Percentiles rank a stretch among this genome's conserved stretches.
Evolutionary conservation across 2,113 vertebrate genomes (phyloP).

Genomic region (Tiliqua scincoides): DNA sequence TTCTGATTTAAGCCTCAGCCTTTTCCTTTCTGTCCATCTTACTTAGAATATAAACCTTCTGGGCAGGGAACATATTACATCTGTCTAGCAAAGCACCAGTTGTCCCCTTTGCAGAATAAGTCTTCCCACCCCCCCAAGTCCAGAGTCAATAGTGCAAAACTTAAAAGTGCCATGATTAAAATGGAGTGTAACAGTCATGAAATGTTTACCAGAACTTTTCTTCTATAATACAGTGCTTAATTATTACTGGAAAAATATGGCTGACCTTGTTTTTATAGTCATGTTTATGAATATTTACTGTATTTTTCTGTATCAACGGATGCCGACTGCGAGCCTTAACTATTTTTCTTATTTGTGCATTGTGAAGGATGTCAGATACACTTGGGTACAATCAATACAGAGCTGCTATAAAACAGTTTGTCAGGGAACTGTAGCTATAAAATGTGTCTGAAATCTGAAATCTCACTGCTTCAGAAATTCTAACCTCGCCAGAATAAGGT

Average conservation of each 20-base stretch:
- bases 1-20: neutral
- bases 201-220: neutral
- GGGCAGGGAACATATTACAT: neutral
- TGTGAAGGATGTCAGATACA: neutral
- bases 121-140: neutral
- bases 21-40: neutral
- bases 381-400: neutral
- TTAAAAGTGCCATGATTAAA: neutral
- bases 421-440: neutral
- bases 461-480: slow-evolving; percentile 2
- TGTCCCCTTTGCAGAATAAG: neutral
- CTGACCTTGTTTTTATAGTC: neutral
- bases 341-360: slow-evolving; percentile 24
- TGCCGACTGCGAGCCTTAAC: neutral
- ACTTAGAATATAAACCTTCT: neutral
- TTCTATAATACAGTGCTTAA: slow-evolving; percentile 5
- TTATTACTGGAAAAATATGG: slow-evolving; percentile 11
- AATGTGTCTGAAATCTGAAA: neutral
- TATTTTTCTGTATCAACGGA: neutral
- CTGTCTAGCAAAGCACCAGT: neutral
- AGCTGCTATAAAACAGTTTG: neutral
- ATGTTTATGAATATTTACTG: neutral
- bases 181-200: neutral
- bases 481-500: neutral
- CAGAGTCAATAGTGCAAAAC: neutral